Evolutionary conservation across 1,140 invertebrate genomes (phyloP).

Genomic region (Steinernema feltiae): DNA sequence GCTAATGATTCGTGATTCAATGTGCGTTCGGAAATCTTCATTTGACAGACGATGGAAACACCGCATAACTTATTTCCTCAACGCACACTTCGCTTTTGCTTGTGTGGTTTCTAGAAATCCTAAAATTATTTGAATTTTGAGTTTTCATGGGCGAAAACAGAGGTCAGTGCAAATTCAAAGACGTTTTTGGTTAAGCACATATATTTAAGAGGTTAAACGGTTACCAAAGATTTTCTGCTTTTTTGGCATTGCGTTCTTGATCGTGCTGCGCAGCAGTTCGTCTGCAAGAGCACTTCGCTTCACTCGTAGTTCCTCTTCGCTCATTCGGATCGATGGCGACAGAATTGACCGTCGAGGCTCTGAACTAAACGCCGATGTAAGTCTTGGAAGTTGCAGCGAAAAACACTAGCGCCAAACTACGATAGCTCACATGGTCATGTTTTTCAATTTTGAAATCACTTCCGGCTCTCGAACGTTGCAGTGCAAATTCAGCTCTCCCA

Average conservation of each 20-base stretch:
- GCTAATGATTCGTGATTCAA: too few relatives aligned
- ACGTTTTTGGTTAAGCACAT: too few relatives aligned
- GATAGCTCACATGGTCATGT: conserved; percentile 45
- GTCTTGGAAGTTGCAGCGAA: not conserved
- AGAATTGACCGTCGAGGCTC: conserved; percentile 45
- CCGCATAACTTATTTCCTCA: too few relatives aligned
- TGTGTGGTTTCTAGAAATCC: too few relatives aligned
- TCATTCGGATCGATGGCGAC: conserved; percentile 45
- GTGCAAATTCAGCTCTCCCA: conserved; percentile 47
- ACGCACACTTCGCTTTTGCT: too few relatives aligned
- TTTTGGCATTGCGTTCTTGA: conserved; percentile 37
- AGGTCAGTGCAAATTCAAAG: too few relatives aligned
- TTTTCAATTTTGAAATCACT: conserved; percentile 42
- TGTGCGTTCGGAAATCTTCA: too few relatives aligned
- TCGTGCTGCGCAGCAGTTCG: conserved; percentile 38
- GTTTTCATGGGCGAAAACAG: too few relatives aligned
- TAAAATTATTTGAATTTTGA: too few relatives aligned
- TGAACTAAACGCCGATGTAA: conserved; percentile 30
- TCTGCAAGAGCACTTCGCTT: conserved; percentile 42
- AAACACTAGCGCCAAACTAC: not conserved
- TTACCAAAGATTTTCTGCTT: conserved; percentile 49
- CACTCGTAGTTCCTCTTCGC: conserved; percentile 40
- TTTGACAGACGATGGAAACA: too few relatives aligned
- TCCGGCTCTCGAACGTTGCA: conserved; percentile 47
- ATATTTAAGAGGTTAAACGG: too few relatives aligned